Base-by-base conservation (phyloP, 2,888 invertebrate species). In the Teleiodes luculella region DNA sequence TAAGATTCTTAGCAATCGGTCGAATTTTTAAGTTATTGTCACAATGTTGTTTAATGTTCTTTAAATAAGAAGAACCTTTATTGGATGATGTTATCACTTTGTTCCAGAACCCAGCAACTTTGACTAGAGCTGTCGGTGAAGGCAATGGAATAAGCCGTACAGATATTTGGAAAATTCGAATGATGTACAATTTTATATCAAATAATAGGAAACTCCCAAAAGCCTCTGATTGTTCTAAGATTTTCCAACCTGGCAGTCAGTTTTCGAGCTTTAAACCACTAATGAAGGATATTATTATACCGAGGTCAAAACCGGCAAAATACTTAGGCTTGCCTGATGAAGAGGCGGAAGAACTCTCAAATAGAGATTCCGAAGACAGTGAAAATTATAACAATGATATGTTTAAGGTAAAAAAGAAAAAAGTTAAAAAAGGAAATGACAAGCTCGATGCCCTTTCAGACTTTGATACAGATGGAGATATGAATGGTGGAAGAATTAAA, bases 111-210 rank as follows among this genome's bases (percentile, higher is more conserved):
- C 8, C 8, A 41, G 11, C 1, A 18, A 18, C 16, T 18, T 3
- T 41, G 16, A 16, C 10, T 18, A 11, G 7, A 2, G 7, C 33
- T 30, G 31, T 47, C 2, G 47, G 47, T 14, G 47, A 47, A 11
- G 10, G 2, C 13, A 30, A 47, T 4, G 37, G 50, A 4, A 37
- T 50, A 11, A 50, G 37, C 14, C 24, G 8, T 14, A 30, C 10
- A 13, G 50, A 50, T 11, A 39, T 37, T 7, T 37, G 3, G 30
- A 50, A 50, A 39, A 37, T 39, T 8, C 31, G 35, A 43, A 43
- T 48, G 43, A 13, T 54, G n/a, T 54, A 39, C 43, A 50, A 39
- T 14, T 50, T 20, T 33, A 50, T 50, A 50, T 37, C 37, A 28
- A 28, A 13, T 28, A 14, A 5, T 37, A 11, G 39, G 11, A 28